Base-by-base conservation (phyloP, 2,797 vertebrate genomes). In the Nannoperca australis region DNA sequence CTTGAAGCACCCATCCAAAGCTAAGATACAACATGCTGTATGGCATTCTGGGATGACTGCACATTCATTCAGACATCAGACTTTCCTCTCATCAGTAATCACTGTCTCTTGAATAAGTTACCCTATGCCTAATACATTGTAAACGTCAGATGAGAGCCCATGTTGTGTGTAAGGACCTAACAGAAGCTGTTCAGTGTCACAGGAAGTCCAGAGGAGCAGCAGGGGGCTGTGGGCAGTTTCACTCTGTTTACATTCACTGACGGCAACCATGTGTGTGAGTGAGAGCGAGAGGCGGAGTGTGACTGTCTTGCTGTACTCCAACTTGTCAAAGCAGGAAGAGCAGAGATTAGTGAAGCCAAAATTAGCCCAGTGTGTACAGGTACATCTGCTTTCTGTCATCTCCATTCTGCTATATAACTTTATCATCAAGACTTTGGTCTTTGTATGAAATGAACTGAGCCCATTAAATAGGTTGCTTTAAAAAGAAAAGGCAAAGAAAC, bases 251-350 rank as follows among this genome's bases (percentile, higher is more conserved):
- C 65, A 78, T 38, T 51, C 27, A 32, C 27, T 64, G 63, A 81
- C 74, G 65, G 79, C 65, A 42, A 70, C 32, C 5, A 45, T 34
- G 53, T 50, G 27, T 32, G 47, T 30, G 51, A 12, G 22, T 32
- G 30, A 2, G 30, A 2, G 30, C 4, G 30, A 8, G 5, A 59
- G 10, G 10, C 36, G 10, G 49, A 36, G 32, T 18, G 40, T 2
- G 20, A 42, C 60, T 5, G 34, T 83, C 53, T 56, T 40, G 54
- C 64, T 76, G 36, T 55, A 44, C 70, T 84, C 45, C 27, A 82
- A 72, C 70, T 78, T 90, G 86, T 88, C 88, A 85, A 83, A 86
- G 85, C 90, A 91, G 88, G 86, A 90, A 90, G 90, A 79, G 59
- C 68, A 60, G 24, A 59, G 75, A 78, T 74, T 51, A 84, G 79